Evolutionary conservation across 1,140 invertebrate genomes (phyloP), one percentile per base, ranked within the genome.

Genomic region (Anastatus disparis): DNA sequence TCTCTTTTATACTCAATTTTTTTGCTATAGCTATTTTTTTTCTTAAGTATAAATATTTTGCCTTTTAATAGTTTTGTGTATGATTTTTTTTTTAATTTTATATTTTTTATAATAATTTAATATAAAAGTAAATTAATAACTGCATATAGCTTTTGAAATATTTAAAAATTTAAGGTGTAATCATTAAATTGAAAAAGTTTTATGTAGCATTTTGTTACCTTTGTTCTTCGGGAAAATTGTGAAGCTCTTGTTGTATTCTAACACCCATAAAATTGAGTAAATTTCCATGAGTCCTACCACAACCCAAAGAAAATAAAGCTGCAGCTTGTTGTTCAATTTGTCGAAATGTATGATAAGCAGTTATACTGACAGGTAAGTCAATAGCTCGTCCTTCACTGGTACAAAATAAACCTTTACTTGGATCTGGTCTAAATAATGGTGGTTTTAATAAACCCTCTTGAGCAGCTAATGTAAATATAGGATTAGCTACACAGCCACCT

Each of bases 201-300:
- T n/a, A n/a, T n/a, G n/a, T n/a, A n/a, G n/a, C n/a, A n/a, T n/a
- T n/a, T n/a, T n/a, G n/a, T n/a, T n/a, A n/a, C 78, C 89, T 84
- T 80, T 90, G 87, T 70, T 90, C 89, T 78, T 91, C 90, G 2
- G 90, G 89, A 78, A 91, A 91, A 76, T 90, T 90, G 71, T 88
- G 86, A 12, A 91, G 75, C 76, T 91, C 90, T 76, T 91, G 89
- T 74, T 91, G 89, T 67, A 91, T 90, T 71, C 89, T 85, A 31
- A 90, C 80, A 46, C 87, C 87, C 58, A 92, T 82, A 73, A 91
- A 91, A 79, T 89, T 90, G 48, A 89, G 79, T 38, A 92, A 79
- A 24, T 86, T 88, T 8, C 89, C 89, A 68, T 91, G 89, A 55
- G 80, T 81, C 58, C 87, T 84, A 58, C 88, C 88, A 63, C 87